A percentile compares a stretch with the other conserved stretches of the same genome.
These are phyloP conservation scores for Torymus texanus DNA, from an alignment of 2,888 invertebrate species.

Conservation along the genomic window DNA sequence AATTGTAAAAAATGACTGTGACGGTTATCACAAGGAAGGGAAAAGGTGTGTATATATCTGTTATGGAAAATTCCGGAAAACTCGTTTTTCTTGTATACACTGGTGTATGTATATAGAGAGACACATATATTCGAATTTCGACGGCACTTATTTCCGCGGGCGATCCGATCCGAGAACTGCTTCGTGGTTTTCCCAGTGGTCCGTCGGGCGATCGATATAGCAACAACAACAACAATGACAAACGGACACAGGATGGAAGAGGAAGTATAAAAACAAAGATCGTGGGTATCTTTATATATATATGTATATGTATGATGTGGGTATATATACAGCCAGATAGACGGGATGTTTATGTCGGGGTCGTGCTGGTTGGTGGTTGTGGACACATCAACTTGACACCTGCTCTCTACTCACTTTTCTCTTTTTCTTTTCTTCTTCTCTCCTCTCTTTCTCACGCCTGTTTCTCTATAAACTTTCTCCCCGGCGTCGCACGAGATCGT, in stretches of 20 bases:
- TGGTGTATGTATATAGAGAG: no score
- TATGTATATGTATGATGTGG: no score
- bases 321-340: conserved; percentile 1
- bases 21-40: no score
- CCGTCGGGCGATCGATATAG: neutral
- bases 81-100: no score
- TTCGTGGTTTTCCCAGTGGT: neutral
- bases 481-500: no score
- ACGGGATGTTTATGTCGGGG: neutral
- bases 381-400: conserved; percentile 51
- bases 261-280: conserved; percentile 6
- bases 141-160: conserved; percentile 21
- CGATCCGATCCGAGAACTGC: neutral
- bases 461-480: no score
- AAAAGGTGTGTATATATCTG: no score
- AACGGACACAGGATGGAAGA: neutral
- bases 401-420: conserved; percentile 52
- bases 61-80: no score
- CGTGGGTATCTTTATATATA: no score
- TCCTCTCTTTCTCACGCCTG: neutral
- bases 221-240: neutral
- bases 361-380: neutral
- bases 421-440: neutral
- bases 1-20: no score
- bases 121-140: no score